A percentile compares a stretch with the other conserved stretches of the same genome.
phyloP scores from a whole-genome alignment of 2,113 vertebrate species.

The Carollia perspicillata region DNA sequence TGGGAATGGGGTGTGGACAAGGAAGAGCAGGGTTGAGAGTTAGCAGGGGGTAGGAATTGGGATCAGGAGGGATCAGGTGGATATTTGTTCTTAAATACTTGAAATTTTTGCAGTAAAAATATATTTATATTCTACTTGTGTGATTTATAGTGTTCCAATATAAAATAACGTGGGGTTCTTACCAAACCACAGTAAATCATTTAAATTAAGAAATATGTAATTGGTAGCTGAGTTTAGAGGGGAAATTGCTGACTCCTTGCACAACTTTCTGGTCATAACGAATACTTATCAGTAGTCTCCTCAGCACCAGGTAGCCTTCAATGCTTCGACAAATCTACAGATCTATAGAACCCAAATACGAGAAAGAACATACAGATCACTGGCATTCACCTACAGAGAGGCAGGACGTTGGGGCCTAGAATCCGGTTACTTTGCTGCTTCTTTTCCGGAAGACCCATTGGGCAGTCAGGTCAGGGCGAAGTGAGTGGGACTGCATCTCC shows the following conservation, averaged over 20 bases:
- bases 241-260: background rate
- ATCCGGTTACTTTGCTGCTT: background rate
- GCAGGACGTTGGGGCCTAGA: background rate
- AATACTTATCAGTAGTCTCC: background rate
- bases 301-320: background rate
- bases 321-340: background rate
- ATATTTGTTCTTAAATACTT: background rate
- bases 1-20: background rate
- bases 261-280: background rate
- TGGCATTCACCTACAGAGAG: background rate
- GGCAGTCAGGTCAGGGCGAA: background rate
- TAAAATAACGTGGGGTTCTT: background rate
- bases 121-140: background rate
- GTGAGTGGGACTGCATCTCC: background rate
- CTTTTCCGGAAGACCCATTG: background rate
- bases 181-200: background rate
- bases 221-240: background rate
- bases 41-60: background rate
- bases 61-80: no score
- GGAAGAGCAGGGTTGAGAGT: background rate
- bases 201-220: slow-evolving; percentile 25
- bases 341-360: background rate
- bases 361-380: background rate
- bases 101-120: background rate
- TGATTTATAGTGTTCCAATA: background rate